Base-by-base conservation (phyloP, 2,797 vertebrate species). In the Podargus strigoides region DNA sequence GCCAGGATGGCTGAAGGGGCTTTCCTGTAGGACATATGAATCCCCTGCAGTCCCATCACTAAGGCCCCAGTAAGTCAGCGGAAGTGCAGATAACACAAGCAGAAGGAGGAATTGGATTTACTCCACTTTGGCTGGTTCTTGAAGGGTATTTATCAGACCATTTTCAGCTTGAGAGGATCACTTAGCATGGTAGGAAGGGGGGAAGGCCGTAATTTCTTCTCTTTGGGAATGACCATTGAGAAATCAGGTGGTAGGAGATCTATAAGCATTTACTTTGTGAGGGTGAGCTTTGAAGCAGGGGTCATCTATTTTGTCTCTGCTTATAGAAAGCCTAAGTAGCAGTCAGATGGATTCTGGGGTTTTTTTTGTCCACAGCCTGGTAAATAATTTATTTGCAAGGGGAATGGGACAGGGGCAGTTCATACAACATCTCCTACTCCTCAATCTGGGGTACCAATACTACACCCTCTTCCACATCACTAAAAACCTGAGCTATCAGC, bases 81-180 rank as follows among this genome's bases (percentile, higher is more conserved):
- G 64, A 91, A 94, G 37, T 10, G 34, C 39, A 67, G 37, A 62
- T 50, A 80, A 56, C 49, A 74, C 49, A 91, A 74, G 72, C 18
- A 78, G 46, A 83, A 90, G 87, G 64, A 89, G 52, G 70, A 96
- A 85, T 63, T 0, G 3, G 60, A 87, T 96, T 96, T 85, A 80
- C 53, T 77, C 24, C 37, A 42, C 64, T 92, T 91, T 22, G 41
- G 27, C 42, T 94, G n/a, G 64, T 55, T 92, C 62, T 89, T 74
- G 68, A 91, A 94, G 62, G 76, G 62, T 73, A 84, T 86, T 94
- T 94, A 87, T 58, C 76, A 86, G 68, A 60, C 68, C 52, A 39
- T 80, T 94, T 95, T 89, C 85, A 84, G 82, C 50, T 89, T 46
- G 85, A 96, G 73, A 83, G 87, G 58, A 80, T 83, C 53, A 83